Evolutionary conservation across 2,888 invertebrate species (phyloP).

Genomic region (Pomacea canaliculata): DNA sequence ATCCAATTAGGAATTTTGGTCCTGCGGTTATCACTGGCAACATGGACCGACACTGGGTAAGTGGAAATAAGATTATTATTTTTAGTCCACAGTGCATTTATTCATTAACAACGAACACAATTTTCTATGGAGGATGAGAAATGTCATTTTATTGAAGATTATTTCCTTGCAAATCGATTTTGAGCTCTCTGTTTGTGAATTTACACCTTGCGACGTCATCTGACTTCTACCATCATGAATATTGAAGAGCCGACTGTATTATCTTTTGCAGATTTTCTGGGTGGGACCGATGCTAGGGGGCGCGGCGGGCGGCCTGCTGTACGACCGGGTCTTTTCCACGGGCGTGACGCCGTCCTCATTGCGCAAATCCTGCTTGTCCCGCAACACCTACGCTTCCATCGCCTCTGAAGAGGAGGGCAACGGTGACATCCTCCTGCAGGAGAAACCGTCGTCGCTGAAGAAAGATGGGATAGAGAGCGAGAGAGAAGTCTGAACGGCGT

Average conservation of each 20-base stretch:
- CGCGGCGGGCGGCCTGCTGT: constrained; percentile 40
- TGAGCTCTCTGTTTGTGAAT: too few species aligned
- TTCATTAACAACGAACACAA: too few species aligned
- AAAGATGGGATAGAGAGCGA: too few species aligned
- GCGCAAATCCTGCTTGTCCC: constrained; percentile 6
- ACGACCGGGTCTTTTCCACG: constrained; percentile 44
- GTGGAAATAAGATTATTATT: neutral
- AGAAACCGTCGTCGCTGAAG: neutral
- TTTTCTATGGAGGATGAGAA: too few species aligned
- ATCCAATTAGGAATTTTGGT: constrained; percentile 50
- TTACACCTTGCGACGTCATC: too few species aligned
- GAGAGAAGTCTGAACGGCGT: too few species aligned
- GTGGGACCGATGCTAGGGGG: constrained; percentile 47
- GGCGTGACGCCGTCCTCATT: constrained; percentile 8
- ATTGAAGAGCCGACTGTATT: too few species aligned
- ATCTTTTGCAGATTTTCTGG: constrained; percentile 47
- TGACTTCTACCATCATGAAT: too few species aligned
- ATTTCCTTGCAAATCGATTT: too few species aligned
- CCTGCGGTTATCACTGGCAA: constrained; percentile 46
- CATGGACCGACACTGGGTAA: constrained; percentile 48
- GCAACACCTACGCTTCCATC: constrained; percentile 4
- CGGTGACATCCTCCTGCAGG: neutral
- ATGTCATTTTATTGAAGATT: too few species aligned
- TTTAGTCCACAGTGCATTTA: too few species aligned
- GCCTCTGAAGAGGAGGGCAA: neutral